Conservation (phyloP, 2,113 vertebrate genomes). For the Lontra canadensis region DNA sequence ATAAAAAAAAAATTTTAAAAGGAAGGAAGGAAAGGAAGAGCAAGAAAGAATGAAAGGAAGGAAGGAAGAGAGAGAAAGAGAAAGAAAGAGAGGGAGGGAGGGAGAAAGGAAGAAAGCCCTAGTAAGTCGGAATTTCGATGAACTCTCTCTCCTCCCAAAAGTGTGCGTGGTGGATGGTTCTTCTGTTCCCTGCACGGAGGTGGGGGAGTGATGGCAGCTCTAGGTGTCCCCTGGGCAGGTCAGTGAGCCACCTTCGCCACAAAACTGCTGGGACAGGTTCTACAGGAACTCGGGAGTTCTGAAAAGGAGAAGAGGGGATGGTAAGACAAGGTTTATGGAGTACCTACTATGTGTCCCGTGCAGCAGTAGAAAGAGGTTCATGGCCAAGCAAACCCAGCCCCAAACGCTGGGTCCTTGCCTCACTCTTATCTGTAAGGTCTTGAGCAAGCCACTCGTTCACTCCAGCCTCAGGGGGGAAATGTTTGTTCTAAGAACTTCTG, state of each 20-base stretch:
- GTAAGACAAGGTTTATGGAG: not conserved
- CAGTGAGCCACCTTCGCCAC: not conserved
- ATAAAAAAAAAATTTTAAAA: not conserved
- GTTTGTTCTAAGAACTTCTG: not conserved
- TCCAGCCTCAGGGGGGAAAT: not conserved
- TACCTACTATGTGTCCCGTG: not conserved
- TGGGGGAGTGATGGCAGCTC: not conserved
- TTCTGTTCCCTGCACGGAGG: too few relatives aligned
- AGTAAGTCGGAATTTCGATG: fast-evolving
- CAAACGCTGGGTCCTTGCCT: not conserved
- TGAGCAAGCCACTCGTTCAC: not conserved
- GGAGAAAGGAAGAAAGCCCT: not conserved
- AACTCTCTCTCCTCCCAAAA: not conserved
- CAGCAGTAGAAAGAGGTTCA: not conserved
- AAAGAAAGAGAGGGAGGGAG: not conserved
- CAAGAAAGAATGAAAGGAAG: not conserved
- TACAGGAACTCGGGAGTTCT: not conserved
- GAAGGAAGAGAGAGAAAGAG: not conserved
- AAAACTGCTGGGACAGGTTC: not conserved
- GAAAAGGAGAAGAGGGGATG: not conserved
- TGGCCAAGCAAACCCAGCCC: not conserved
- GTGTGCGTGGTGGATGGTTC: not conserved
- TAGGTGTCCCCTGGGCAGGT: not conserved
- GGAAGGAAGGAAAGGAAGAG: not conserved
- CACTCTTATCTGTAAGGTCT: not conserved